Percentiles rank a stretch among this genome's conserved stretches.
phyloP scores from a whole-genome alignment of 2,888 invertebrate genomes.

The Drosophila helvetica region DNA sequence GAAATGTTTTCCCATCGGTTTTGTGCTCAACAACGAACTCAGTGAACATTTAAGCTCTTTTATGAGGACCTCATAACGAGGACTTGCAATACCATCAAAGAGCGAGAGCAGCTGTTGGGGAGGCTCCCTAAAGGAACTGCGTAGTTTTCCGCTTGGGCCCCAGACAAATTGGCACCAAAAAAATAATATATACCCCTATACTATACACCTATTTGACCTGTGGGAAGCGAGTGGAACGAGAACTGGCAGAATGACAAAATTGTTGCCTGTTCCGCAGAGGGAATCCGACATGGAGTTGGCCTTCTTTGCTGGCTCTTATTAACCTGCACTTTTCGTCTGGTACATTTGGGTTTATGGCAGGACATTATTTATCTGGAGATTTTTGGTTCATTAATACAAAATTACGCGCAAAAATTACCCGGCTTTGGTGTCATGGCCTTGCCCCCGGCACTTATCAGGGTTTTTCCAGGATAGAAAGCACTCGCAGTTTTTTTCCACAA shows the following conservation, averaged over 20 bases:
- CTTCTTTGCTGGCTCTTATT: conserved; percentile 31
- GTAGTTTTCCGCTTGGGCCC: conserved; percentile 33
- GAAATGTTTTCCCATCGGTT: conserved; percentile 36
- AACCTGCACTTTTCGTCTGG: conserved; percentile 6
- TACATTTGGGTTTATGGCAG: conserved; percentile 20
- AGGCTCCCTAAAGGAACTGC: too few relatives aligned
- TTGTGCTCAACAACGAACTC: conserved; percentile 22
- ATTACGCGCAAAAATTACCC: conserved; percentile 54
- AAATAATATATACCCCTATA: conserved; percentile 26
- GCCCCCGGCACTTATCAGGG: conserved; percentile 31
- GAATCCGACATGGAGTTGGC: neutral
- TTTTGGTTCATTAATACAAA: conserved; percentile 63
- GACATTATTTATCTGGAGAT: conserved; percentile 55
- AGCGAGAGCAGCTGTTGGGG: conserved; percentile 15
- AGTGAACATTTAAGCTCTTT: conserved; percentile 32
- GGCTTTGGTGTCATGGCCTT: conserved; percentile 22
- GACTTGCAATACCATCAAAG: conserved; percentile 8
- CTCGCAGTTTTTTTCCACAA: conserved; percentile 8
- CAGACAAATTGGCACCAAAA: conserved; percentile 70
- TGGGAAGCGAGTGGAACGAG: conserved; percentile 17
- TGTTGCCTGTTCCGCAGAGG: conserved; percentile 18
- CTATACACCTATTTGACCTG: conserved; percentile 41
- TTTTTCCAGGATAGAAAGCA: conserved; percentile 5
- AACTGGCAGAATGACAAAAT: conserved; percentile 64
- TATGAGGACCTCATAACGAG: conserved; percentile 7